phyloP scores from a whole-genome alignment of 2,797 vertebrate species.

The Lacerta agilis region DNA sequence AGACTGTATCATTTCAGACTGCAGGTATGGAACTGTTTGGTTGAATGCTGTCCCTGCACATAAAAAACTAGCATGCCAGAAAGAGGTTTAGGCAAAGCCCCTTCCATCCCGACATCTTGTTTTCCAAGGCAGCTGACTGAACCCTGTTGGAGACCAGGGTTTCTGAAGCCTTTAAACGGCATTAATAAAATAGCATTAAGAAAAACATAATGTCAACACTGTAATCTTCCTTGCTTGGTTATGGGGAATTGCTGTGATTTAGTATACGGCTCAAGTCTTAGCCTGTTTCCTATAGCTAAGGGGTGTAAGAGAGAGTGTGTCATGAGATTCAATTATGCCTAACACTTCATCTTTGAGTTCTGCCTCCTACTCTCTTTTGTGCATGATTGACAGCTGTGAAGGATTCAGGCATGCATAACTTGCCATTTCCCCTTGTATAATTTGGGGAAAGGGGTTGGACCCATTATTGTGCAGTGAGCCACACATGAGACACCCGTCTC shows the following conservation, averaged over 20 bases:
- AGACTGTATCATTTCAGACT: background rate
- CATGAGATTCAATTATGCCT: background rate
- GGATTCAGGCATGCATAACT: background rate
- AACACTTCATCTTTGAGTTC: too few relatives aligned
- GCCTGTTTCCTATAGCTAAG: background rate
- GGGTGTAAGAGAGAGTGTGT: background rate
- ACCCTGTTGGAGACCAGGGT: background rate
- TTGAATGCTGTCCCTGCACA: background rate
- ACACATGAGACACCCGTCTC: too few relatives aligned
- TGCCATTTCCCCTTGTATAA: too few relatives aligned
- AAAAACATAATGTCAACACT: background rate
- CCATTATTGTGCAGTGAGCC: background rate
- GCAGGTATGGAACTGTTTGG: background rate
- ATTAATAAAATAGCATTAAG: background rate
- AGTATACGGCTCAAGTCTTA: background rate
- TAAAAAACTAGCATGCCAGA: too few relatives aligned
- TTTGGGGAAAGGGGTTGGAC: background rate
- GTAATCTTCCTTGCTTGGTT: background rate
- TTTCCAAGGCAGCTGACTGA: background rate
- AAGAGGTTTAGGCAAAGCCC: too few relatives aligned
- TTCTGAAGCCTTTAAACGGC: background rate
- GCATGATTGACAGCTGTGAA: background rate
- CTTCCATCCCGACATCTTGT: too few relatives aligned
- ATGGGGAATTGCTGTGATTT: background rate
- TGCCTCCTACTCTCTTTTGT: background rate